Percentiles rank a stretch among this genome's conserved stretches.
Evolutionary conservation across 2,113 vertebrate species (phyloP).

Genomic region (Podiceps cristatus): DNA sequence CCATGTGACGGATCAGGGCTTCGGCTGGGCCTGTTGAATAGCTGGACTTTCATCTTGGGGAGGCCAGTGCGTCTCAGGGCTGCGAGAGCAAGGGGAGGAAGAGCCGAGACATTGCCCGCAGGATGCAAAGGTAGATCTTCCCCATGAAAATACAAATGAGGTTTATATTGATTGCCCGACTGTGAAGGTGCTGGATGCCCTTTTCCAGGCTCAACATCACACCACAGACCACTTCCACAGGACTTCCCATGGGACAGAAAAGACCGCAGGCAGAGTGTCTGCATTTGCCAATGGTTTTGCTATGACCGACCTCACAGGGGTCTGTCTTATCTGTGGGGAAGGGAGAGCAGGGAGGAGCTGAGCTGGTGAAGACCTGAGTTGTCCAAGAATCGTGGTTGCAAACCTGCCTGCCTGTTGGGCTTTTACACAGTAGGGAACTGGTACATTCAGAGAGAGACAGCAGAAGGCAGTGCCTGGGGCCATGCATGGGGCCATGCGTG

Average conservation of each 20-base stretch:
- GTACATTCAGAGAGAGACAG: not conserved
- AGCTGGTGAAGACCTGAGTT: not conserved
- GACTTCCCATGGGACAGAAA: not conserved
- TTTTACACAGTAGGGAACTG: not conserved
- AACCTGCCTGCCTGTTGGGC: not conserved
- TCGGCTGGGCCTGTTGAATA: not conserved
- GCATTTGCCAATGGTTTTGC: accelerated
- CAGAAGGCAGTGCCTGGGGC: not conserved
- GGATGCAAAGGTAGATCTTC: not conserved
- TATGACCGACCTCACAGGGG: not conserved
- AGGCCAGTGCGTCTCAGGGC: accelerated
- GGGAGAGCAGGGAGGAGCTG: not conserved
- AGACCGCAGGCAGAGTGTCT: not conserved
- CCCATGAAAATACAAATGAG: not conserved
- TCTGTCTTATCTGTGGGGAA: not conserved
- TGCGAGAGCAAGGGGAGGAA: not conserved
- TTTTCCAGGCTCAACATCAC: not conserved
- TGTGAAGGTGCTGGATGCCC: not conserved
- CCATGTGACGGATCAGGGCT: not conserved
- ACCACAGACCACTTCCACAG: not conserved
- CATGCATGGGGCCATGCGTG: not conserved
- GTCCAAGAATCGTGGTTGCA: not conserved
- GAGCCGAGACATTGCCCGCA: accelerated
- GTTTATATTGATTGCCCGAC: not conserved
- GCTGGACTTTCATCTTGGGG: not conserved